Conservation (phyloP, 2,113 vertebrate genomes). For the Hydrochoerus hydrochaeris region DNA sequence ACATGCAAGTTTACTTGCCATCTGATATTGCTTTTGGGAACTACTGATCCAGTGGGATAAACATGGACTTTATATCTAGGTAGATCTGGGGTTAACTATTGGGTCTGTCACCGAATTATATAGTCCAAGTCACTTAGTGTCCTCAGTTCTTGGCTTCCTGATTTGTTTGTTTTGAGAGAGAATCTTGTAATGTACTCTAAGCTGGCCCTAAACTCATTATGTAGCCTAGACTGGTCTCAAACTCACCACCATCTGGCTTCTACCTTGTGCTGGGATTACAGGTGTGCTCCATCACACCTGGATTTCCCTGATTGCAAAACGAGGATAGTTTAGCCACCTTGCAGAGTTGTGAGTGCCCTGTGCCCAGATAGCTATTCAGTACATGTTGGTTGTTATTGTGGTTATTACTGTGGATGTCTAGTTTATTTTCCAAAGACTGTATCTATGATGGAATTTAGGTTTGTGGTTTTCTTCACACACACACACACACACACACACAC, state of each 20-base stretch:
- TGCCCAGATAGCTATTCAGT: not conserved
- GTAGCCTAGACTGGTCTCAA: not conserved
- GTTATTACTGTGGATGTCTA: not conserved
- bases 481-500: too few species aligned
- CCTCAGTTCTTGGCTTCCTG: not conserved
- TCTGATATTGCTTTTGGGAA: conserved; percentile 33
- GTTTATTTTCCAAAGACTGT: not conserved
- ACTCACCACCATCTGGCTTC: not conserved
- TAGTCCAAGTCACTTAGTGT: not conserved
- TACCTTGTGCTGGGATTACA: not conserved
- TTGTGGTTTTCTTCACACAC: not conserved
- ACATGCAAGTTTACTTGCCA: not conserved
- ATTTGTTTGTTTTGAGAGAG: not conserved
- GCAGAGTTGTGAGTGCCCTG: not conserved
- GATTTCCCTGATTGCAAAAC: not conserved
- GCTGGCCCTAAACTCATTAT: not conserved
- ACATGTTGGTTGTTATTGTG: not conserved
- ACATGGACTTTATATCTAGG: not conserved
- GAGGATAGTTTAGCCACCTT: not conserved
- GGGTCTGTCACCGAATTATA: not conserved
- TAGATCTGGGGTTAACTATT: not conserved
- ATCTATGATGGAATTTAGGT: not conserved
- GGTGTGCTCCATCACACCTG: not conserved
- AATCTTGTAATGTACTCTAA: not conserved
- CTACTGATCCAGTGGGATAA: not conserved